Percentiles rank a stretch among this genome's conserved stretches.
These are phyloP conservation scores for Pterostichus madidus DNA, from an alignment of 2,888 invertebrate genomes.

Conservation along the genomic window DNA sequence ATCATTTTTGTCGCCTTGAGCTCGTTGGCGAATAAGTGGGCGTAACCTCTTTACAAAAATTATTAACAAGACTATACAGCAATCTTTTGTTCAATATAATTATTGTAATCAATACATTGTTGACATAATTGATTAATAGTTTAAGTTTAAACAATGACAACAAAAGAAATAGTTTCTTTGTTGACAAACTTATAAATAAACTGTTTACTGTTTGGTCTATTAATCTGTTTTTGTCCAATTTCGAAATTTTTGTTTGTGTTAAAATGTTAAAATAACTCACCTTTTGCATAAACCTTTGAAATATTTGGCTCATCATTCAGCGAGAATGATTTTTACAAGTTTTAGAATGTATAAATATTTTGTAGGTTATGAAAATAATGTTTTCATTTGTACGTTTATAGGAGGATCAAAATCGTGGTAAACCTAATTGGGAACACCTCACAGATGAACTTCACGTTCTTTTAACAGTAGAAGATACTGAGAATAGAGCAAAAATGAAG, in stretches of 20 bases:
- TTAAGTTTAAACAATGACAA: conserved; percentile 16
- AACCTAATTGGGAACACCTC: conserved; percentile 99
- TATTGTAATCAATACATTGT: conserved; percentile 24
- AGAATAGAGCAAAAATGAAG: conserved; percentile 97
- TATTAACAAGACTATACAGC: not conserved
- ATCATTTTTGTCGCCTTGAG: conserved; percentile 27
- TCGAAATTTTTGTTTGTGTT: conserved; percentile 14
- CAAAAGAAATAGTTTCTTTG: conserved; percentile 11
- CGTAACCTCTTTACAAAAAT: conserved; percentile 1
- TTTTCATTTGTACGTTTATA: conserved; percentile 76
- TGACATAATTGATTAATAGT: conserved; percentile 13
- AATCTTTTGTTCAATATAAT: not conserved
- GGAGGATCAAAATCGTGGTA: conserved; percentile 99
- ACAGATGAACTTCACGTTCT: conserved; percentile 99
- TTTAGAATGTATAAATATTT: not conserved
- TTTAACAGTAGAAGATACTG: conserved; percentile 98
- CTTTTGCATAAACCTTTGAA: conserved; percentile 20
- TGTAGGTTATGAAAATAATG: conserved; percentile 17
- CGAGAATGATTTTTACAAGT: not conserved
- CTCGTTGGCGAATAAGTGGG: conserved; percentile 26
- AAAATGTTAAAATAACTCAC: not conserved
- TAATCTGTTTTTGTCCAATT: not conserved
- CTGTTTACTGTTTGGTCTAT: conserved; percentile 2
- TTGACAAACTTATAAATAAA: conserved; percentile 9
- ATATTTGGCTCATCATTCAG: conserved; percentile 1